Evolutionary conservation across 2,113 vertebrate genomes (phyloP).

Genomic region (Pelodiscus sinensis): DNA sequence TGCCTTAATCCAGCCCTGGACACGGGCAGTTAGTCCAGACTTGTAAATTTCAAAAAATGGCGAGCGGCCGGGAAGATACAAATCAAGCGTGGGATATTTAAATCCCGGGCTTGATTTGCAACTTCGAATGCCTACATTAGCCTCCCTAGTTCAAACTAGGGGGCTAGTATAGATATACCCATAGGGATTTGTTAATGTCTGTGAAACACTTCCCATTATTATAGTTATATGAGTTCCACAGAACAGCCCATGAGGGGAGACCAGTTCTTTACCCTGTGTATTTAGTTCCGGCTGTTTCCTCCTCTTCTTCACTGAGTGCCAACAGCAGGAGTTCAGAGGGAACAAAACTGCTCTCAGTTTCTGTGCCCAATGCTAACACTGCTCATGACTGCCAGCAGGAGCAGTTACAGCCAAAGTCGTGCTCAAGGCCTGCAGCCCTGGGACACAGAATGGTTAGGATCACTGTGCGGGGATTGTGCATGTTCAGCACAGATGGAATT

Average conservation of each 20-base stretch:
- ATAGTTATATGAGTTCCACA: neutral
- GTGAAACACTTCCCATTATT: neutral
- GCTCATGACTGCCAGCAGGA: neutral
- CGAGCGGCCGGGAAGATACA: too few relatives aligned
- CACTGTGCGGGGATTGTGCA: neutral
- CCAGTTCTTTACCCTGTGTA: neutral
- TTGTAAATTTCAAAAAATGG: too few relatives aligned
- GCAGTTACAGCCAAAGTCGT: neutral
- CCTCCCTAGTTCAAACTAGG: too few relatives aligned
- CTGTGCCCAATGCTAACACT: neutral
- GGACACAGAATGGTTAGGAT: neutral
- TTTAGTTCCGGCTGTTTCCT: neutral
- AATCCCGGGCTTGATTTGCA: too few relatives aligned
- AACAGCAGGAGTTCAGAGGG: neutral
- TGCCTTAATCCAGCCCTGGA: too few relatives aligned
- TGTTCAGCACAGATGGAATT: neutral
- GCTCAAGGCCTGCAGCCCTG: neutral
- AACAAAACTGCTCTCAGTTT: neutral
- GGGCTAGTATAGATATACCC: too few relatives aligned
- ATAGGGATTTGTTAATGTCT: neutral
- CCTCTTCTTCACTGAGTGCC: neutral
- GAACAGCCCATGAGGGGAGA: neutral
- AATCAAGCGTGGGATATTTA: too few relatives aligned
- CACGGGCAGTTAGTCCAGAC: too few relatives aligned
- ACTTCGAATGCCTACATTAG: too few relatives aligned